A percentile compares a stretch with the other conserved stretches of the same genome.
Evolutionary conservation across 2,113 vertebrate genomes (phyloP).

Genomic region (Paedocypris sp.): DNA sequence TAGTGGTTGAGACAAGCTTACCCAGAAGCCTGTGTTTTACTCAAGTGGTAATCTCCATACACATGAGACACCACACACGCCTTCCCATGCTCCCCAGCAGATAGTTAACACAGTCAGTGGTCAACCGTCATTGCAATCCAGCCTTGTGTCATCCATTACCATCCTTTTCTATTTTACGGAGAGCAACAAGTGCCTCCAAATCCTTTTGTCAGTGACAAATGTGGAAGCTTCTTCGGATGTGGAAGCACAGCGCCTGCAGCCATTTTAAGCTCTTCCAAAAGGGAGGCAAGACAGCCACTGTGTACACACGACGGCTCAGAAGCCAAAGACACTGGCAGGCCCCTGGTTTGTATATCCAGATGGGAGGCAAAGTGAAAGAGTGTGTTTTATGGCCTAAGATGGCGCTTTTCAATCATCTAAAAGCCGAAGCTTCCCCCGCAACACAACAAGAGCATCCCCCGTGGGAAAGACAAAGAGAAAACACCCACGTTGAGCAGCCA

Average conservation of each 20-base stretch:
- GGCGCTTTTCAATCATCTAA: constrained; percentile 65
- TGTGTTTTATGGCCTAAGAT: constrained; percentile 59
- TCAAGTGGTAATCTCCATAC: not conserved
- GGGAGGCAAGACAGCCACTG: constrained; percentile 52
- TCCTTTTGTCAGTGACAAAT: constrained; percentile 19
- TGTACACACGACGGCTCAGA: constrained; percentile 46
- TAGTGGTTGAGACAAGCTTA: too few relatives aligned
- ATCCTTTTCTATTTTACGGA: not conserved
- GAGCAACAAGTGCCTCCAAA: constrained; percentile 19
- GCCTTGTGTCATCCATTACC: constrained; percentile 4
- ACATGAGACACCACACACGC: not conserved
- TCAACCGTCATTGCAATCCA: constrained; percentile 14
- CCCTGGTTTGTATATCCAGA: constrained; percentile 47
- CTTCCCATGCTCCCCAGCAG: not conserved
- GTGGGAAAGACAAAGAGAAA: constrained; percentile 50
- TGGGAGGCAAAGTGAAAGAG: constrained; percentile 62
- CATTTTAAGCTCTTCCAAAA: constrained; percentile 40
- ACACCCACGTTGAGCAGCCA: constrained; percentile 55
- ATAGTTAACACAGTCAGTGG: constrained; percentile 16
- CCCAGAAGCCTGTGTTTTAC: not conserved
- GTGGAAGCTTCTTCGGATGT: constrained; percentile 12
- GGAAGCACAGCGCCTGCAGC: constrained; percentile 43
- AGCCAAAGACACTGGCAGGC: constrained; percentile 50
- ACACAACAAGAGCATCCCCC: constrained; percentile 55
- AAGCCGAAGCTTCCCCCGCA: constrained; percentile 57